Base-by-base conservation (phyloP, 1,140 invertebrate species). In the Nasonia giraulti region DNA sequence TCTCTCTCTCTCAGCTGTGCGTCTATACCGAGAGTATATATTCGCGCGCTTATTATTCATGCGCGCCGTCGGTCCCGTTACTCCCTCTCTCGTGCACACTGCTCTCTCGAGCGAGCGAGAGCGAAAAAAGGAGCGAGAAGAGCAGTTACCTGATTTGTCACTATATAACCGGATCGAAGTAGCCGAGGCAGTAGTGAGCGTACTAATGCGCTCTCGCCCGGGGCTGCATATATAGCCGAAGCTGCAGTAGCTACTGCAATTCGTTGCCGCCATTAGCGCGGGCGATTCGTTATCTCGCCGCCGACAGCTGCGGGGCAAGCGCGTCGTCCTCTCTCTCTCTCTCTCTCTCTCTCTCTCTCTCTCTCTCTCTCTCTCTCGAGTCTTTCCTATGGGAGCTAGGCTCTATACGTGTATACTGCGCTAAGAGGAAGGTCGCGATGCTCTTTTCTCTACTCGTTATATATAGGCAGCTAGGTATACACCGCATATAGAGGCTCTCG, bases 31-130 rank as follows among this genome's bases (percentile, higher is more conserved):
- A 23, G 76, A 87, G 87, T 86, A 80, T 87, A 86, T 88, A 89
- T 89, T 88, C 82, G 87, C 87, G 80, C 86, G 80, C 87, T 89
- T 88, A 90, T 88, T 90, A 87, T 87, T 89, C 84, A 83, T 80
- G 74, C 81, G 86, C 71, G 73, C 31, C 20, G n/a, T 80, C 71
- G 84, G 75, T 84, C 80, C 83, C 77, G 83, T 84, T 84, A 84
- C 27, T n/a, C 8, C 84, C 76, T 83, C 47, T 81, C 82, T 83
- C 79, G 78, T 74, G 62, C 40, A 78, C 80, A 78, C 80, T 81
- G 27, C 76, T 50, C 44, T 78, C 79, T 33, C 11, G 3, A 44
- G 73, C 31, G n/a, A 77, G 50, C 27, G 2, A 33, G 27, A 68
- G 55, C 14, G 20, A 77, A 82, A 27, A 73, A 71, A 82, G 69